phyloP scores from a whole-genome alignment of 2,797 vertebrate species.

The Phataginus tetradactyla region DNA sequence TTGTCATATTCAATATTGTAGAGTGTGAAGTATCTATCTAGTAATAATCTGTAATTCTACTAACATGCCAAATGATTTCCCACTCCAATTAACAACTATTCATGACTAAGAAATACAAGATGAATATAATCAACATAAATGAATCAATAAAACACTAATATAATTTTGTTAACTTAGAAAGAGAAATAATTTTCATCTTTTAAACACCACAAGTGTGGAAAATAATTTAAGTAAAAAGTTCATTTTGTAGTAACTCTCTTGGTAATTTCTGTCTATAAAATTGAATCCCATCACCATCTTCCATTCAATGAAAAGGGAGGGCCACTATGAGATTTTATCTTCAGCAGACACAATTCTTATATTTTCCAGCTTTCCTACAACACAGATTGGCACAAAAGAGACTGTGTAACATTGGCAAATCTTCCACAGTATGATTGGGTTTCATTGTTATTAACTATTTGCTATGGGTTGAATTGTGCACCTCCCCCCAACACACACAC shows the following conservation, averaged over 20 bases:
- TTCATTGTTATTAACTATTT: fast-evolving
- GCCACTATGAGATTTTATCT: background rate
- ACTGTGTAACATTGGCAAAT: background rate
- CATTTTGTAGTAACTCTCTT: background rate
- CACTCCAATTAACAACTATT: background rate
- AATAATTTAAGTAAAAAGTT: background rate
- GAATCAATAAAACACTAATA: background rate
- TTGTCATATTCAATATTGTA: background rate
- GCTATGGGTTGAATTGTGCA: background rate
- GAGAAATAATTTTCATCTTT: background rate
- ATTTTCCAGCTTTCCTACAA: slow-evolving; percentile 24
- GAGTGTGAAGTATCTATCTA: background rate
- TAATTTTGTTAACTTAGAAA: background rate
- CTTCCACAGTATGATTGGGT: background rate
- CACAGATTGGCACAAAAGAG: background rate
- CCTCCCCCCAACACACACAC: too few relatives aligned
- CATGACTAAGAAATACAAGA: background rate
- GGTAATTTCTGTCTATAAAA: background rate
- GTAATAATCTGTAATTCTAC: background rate
- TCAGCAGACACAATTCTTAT: background rate
- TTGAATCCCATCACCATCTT: background rate
- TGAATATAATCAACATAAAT: background rate
- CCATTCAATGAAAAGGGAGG: background rate
- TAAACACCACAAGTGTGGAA: background rate
- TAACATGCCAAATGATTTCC: background rate